Conservation (phyloP, 2,888 invertebrate genomes). For the Euproctis similis region DNA sequence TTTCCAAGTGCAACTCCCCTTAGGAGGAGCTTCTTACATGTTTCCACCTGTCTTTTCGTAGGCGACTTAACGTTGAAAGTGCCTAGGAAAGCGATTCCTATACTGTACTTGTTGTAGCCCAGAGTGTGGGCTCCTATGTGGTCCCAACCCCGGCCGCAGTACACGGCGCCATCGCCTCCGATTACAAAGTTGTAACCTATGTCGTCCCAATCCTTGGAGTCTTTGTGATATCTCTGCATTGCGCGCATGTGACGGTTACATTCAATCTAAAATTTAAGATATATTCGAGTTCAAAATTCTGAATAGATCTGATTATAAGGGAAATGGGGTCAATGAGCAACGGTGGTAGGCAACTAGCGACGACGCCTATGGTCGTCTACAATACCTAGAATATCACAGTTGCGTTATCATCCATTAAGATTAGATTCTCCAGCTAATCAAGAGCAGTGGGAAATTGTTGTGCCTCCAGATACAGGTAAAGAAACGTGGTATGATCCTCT, state of each 20-base stretch:
- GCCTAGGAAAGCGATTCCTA: constrained; percentile 84
- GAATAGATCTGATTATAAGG: too few species aligned
- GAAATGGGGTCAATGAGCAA: too few species aligned
- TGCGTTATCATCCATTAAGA: too few species aligned
- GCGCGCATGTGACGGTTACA: constrained; percentile 77
- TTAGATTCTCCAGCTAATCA: too few species aligned
- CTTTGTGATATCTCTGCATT: constrained; percentile 82
- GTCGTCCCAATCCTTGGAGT: constrained; percentile 76
- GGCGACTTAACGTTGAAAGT: constrained; percentile 76
- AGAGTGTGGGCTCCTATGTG: constrained; percentile 81
- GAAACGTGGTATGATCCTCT: too few species aligned
- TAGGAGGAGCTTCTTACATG: constrained; percentile 77
- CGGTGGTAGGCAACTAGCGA: too few species aligned
- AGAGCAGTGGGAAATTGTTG: too few species aligned
- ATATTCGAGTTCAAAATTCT: too few species aligned
- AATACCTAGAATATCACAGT: too few species aligned
- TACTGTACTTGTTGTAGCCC: constrained; percentile 79
- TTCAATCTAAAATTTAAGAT: constrained; percentile 59
- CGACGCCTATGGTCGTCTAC: too few species aligned
- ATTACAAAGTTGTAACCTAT: constrained; percentile 87
- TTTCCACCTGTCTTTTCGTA: constrained; percentile 72
- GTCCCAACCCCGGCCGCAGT: constrained; percentile 85
- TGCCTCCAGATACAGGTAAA: too few species aligned
- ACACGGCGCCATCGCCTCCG: constrained; percentile 85
- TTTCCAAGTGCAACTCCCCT: constrained; percentile 78